A percentile compares a stretch with the other conserved stretches of the same genome.
Conservation (phyloP, 1,140 invertebrate species). For the Amyelois transitella region DNA sequence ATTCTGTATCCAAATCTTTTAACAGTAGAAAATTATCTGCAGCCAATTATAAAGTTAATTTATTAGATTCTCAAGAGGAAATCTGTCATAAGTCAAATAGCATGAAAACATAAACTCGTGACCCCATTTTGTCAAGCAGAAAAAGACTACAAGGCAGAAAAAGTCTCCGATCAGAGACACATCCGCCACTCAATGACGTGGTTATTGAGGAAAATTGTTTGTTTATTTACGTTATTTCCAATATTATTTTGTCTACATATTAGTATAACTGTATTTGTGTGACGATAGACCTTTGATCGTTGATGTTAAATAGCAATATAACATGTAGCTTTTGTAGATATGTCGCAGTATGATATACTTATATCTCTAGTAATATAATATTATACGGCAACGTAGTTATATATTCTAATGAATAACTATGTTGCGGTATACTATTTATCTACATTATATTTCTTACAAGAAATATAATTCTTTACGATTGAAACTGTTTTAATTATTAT, state of each 20-base stretch:
- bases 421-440: too few species aligned
- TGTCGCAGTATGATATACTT: too few species aligned
- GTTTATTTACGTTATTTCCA: neutral
- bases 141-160: too few species aligned
- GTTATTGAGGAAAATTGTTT: neutral
- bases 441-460: too few species aligned
- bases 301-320: constrained; percentile 6
- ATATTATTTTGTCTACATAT: neutral
- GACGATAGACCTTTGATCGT: neutral
- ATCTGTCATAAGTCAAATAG: neutral
- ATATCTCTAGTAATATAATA: too few species aligned
- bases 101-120: neutral
- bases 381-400: too few species aligned
- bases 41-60: neutral
- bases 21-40: too few species aligned
- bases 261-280: neutral
- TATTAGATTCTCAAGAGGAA: neutral
- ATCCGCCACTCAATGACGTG: too few species aligned
- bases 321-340: constrained; percentile 2
- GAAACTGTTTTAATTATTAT: too few species aligned
- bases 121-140: neutral
- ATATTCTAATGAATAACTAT: too few species aligned
- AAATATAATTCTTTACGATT: too few species aligned
- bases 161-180: neutral
- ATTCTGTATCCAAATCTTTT: too few species aligned